Conservation (phyloP, 1,140 invertebrate species). For the Ptiloglossa arizonensis region DNA sequence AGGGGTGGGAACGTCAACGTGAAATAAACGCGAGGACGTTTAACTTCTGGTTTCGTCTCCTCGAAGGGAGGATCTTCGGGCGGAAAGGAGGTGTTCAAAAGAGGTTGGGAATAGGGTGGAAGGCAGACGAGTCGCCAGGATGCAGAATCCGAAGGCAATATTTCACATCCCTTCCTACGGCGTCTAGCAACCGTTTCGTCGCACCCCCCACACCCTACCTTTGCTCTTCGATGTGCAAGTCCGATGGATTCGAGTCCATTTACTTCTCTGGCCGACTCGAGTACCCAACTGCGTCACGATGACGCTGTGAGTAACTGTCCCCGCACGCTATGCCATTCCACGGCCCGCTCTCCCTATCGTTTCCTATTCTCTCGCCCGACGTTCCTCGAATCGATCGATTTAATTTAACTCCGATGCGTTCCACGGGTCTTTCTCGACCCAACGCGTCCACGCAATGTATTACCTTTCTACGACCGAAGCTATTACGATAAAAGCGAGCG, state of each 20-base stretch:
- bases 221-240: constrained; percentile 42
- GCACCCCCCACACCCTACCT: not conserved
- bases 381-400: no score
- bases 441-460: no score
- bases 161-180: constrained; percentile 54
- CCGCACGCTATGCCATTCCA: no score
- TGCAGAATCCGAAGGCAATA: constrained; percentile 64
- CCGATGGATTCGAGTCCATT: constrained; percentile 46
- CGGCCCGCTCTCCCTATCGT: not conserved
- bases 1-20: constrained; percentile 44
- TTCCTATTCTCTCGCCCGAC: not conserved
- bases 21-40: constrained; percentile 62
- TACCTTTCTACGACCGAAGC: no score
- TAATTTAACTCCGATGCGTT: no score
- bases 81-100: constrained; percentile 40
- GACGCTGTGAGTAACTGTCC: not conserved
- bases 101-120: constrained; percentile 30
- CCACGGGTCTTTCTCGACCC: no score
- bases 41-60: constrained; percentile 58
- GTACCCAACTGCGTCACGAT: not conserved
- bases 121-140: constrained; percentile 39
- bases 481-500: no score
- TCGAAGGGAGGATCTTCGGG: constrained; percentile 40
- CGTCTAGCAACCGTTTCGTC: constrained; percentile 40
- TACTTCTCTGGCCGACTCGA: constrained; percentile 18